These are phyloP conservation scores for Invenusta paracnida DNA, from an alignment of 2,888 invertebrate species.

Conservation along the genomic window DNA sequence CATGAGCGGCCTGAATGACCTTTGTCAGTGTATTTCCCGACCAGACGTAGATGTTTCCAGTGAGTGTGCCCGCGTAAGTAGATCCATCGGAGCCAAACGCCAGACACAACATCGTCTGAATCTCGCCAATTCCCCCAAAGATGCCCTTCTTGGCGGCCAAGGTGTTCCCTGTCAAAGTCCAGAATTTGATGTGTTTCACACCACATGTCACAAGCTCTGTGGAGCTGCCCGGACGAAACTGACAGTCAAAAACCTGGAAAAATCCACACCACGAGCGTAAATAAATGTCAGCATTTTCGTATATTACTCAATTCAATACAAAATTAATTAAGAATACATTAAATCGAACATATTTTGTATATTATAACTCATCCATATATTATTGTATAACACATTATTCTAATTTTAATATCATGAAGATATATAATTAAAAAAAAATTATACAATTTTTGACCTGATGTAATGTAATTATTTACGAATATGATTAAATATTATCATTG, in stretches of 20 bases:
- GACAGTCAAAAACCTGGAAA: conserved; percentile 60
- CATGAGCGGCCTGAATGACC: conserved; percentile 57
- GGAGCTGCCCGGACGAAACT: conserved; percentile 54
- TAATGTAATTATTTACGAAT: too few species aligned
- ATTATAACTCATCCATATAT: too few species aligned
- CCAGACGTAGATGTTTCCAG: conserved; percentile 61
- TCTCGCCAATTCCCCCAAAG: conserved; percentile 55
- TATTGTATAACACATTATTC: too few species aligned
- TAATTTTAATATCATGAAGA: too few species aligned
- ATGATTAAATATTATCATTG: too few species aligned
- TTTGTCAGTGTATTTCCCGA: conserved; percentile 53
- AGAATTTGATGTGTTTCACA: conserved; percentile 61
- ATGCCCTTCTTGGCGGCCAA: conserved; percentile 57
- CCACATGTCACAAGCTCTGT: conserved; percentile 57
- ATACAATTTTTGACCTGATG: too few species aligned
- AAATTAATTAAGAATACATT: too few species aligned
- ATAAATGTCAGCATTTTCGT: too few species aligned
- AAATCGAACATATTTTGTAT: too few species aligned
- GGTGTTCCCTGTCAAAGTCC: conserved; percentile 59
- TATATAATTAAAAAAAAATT: too few species aligned
- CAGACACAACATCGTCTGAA: conserved; percentile 59
- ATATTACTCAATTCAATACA: too few species aligned
- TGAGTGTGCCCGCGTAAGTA: conserved; percentile 59
- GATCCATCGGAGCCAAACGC: conserved; percentile 54
- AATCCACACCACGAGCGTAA: too few species aligned